Base-by-base conservation (phyloP, 2,888 invertebrate species). In the Hydrotaea cyrtoneurina region DNA sequence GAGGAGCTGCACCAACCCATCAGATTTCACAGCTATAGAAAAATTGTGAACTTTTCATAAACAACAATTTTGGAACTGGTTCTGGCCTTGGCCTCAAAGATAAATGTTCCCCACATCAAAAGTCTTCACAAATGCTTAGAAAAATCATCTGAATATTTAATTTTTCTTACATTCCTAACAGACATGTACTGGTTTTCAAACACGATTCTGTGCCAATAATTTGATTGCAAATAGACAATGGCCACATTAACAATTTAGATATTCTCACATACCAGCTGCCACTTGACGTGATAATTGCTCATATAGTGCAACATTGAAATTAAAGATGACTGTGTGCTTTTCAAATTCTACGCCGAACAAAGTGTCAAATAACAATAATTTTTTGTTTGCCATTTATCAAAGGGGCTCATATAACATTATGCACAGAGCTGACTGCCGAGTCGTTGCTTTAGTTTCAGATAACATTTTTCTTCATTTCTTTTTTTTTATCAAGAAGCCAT, bases 271-370 rank as follows among this genome's bases (percentile, higher is more conserved):
- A 59, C 26, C 23, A n/a, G 13, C 13, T 31, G 15, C n/a, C 59
- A 59, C 15, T 59, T 59, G 59, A 59, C 59, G 59, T 59, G 59
- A 59, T 59, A 23, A 26, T 26, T 59, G 26, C 26, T 15, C 59
- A 59, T 59, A 26, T 26, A 13, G n/a, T 59, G 59, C 59, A 59
- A 59, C 15, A 15, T 15, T 59, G 26, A 59, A 59, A 59, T 4
- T 26, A 59, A 59, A 59, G 59, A 26, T 59, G 26, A 59, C 17
- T 26, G 26, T 26, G 59, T 26, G 1, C 59, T 26, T 26, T 59
- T 59, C 59, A 59, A 59, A 59, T 59, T 59, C 59, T 57, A 39
- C 43, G 15, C 43, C 10, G 2, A 43, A 15, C 43, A 43, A 31
- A 4, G 26, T 36, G 39, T 31, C n/a, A 66, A 43, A 43, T 64